phyloP scores from a whole-genome alignment of 2,888 invertebrate species.

The Dysmachus trigonus region DNA sequence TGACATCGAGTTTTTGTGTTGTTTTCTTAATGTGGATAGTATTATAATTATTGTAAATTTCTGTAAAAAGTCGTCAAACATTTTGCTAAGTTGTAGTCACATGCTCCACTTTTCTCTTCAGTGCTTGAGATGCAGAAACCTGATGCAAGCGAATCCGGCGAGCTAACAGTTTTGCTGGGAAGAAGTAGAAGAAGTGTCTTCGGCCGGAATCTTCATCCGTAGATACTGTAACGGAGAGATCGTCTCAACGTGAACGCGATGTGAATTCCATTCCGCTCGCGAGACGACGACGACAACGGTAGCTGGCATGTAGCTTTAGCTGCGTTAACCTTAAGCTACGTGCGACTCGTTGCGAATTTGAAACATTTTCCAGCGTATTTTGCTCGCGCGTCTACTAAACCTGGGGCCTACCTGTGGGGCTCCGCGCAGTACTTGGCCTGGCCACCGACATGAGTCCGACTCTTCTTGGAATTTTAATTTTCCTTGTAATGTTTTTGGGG shows the following conservation, averaged over 20 bases:
- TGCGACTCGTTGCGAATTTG: neutral
- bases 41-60: neutral
- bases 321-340: neutral
- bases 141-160: neutral
- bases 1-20: no score
- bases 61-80: neutral
- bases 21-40: no score
- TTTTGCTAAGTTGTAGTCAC: neutral
- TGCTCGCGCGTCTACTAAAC: neutral
- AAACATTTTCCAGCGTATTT: neutral
- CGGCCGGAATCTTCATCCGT: neutral
- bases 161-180: neutral
- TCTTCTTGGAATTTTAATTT: neutral
- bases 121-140: neutral
- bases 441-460: neutral
- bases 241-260: neutral
- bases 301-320: neutral
- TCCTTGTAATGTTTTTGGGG: neutral
- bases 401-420: neutral
- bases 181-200: neutral
- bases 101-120: neutral
- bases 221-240: neutral
- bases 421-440: neutral
- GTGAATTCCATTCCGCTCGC: neutral
- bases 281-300: neutral